Evolutionary conservation across 2,888 invertebrate species (phyloP).

Genomic region (Dioctria linearis): DNA sequence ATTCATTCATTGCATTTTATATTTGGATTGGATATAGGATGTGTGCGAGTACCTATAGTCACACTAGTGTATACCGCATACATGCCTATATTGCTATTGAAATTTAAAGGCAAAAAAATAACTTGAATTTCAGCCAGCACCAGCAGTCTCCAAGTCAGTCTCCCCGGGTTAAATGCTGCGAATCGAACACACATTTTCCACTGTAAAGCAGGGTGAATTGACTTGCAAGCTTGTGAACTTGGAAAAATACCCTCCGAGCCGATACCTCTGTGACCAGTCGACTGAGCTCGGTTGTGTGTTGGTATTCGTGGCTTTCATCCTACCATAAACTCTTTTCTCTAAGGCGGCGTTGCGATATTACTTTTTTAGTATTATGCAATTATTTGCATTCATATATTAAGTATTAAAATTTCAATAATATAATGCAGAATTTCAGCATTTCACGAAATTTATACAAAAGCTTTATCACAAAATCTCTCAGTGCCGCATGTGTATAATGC

Average conservation of each 20-base stretch:
- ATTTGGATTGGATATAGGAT: not conserved
- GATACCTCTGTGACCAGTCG: not conserved
- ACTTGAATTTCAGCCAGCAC: slow-evolving; percentile 33
- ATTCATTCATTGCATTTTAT: not conserved
- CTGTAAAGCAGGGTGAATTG: not conserved
- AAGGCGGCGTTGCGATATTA: too few relatives aligned
- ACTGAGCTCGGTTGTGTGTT: too few relatives aligned
- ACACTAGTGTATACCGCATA: too few relatives aligned
- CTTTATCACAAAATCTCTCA: too few relatives aligned
- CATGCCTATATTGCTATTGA: not conserved
- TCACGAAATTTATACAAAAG: too few relatives aligned
- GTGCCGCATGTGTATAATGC: too few relatives aligned
- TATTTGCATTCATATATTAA: too few relatives aligned
- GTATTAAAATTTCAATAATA: too few relatives aligned
- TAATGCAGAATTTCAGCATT: too few relatives aligned
- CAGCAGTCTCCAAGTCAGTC: slow-evolving; percentile 29
- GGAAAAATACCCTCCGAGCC: not conserved
- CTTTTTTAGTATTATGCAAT: too few relatives aligned
- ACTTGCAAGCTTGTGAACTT: not conserved
- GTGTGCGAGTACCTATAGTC: not conserved
- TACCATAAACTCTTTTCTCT: too few relatives aligned
- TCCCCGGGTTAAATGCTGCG: slow-evolving; percentile 35
- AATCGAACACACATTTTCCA: slow-evolving; percentile 16
- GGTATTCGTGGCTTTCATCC: too few relatives aligned
- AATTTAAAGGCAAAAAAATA: slow-evolving; percentile 5